These are phyloP conservation scores for Leptopilina myrica DNA, from an alignment of 2,888 invertebrate species.

Conservation along the genomic window DNA sequence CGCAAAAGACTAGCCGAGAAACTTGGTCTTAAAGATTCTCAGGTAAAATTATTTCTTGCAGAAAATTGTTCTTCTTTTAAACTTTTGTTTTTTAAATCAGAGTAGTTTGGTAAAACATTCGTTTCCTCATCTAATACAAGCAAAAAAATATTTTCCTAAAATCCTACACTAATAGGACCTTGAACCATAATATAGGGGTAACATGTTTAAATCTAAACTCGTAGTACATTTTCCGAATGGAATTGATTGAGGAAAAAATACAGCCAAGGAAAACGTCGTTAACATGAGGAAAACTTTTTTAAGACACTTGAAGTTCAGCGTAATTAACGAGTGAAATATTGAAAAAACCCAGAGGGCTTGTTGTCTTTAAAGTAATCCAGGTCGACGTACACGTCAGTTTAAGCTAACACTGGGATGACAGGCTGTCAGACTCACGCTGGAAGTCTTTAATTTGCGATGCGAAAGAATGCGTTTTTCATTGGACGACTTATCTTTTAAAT, in stretches of 20 bases:
- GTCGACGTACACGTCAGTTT: conserved; percentile 65
- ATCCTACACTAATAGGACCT: too few species aligned
- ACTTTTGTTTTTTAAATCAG: too few species aligned
- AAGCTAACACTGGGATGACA: conserved; percentile 60
- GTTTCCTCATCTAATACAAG: too few species aligned
- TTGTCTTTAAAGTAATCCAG: conserved; percentile 74
- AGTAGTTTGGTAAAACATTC: too few species aligned
- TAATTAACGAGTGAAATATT: conserved; percentile 62
- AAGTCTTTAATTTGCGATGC: conserved; percentile 68
- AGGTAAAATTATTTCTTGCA: conserved; percentile 81
- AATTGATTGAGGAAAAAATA: too few species aligned
- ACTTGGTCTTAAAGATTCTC: conserved; percentile 96
- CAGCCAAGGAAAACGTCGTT: neutral
- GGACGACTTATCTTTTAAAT: conserved; percentile 41
- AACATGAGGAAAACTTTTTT: conserved; percentile 44
- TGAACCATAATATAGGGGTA: too few species aligned
- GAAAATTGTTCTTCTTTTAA: too few species aligned
- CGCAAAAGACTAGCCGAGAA: conserved; percentile 97
- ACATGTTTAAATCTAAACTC: too few species aligned
- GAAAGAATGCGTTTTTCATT: conserved; percentile 57
- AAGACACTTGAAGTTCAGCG: conserved; percentile 52
- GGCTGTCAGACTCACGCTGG: conserved; percentile 73
- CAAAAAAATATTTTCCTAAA: too few species aligned
- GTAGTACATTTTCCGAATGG: too few species aligned
- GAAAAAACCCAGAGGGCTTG: conserved; percentile 67